Base-by-base conservation (phyloP, 2,888 invertebrate species). In the Rhyacophila evoluta region DNA sequence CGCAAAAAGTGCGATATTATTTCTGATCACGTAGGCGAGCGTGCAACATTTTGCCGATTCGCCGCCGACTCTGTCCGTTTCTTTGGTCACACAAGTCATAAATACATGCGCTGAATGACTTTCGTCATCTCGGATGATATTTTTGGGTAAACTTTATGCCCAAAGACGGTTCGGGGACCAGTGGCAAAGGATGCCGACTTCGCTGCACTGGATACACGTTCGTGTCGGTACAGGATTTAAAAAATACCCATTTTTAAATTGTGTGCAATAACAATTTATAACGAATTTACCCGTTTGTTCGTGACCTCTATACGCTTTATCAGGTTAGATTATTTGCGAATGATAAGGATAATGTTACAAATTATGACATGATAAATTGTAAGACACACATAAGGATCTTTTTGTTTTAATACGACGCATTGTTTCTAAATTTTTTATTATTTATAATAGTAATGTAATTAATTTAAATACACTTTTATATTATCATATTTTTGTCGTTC, bases 11-110 rank as follows among this genome's bases (percentile, higher is more conserved):
- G 55, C 25, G 55, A 55, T 55, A 55, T 55, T 19, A 12, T 55
- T 55, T 55, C 55, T 55, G 55, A 55, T 55, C 55, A 55, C 55
- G 55, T 55, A 55, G 55, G 15, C 55, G 55, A 55, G 55, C 55
- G 55, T 55, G 55, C 55, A 55, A 55, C 55, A 55, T 55, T 55
- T 55, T 8, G 55, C 15, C 19, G 55, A 55, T 25, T 25, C 55
- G 55, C 55, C 55, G 55, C 55, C 55, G 19, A 55, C 55, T 19
- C 55, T 10, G 25, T 55, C 55, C 55, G 19, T 4, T 55, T 55
- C 55, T 55, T 55, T 55, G 55, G 19, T 25, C 55, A 8, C 25
- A 19, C 55, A 55, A 55, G 15, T 55, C 55, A 55, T 55, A 55
- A 55, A 55, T 55, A 55, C 55, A 55, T 55, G 55, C 55, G 55